These are phyloP conservation scores for Cordilura impudica DNA, from an alignment of 2,888 invertebrate genomes.

Conservation along the genomic window DNA sequence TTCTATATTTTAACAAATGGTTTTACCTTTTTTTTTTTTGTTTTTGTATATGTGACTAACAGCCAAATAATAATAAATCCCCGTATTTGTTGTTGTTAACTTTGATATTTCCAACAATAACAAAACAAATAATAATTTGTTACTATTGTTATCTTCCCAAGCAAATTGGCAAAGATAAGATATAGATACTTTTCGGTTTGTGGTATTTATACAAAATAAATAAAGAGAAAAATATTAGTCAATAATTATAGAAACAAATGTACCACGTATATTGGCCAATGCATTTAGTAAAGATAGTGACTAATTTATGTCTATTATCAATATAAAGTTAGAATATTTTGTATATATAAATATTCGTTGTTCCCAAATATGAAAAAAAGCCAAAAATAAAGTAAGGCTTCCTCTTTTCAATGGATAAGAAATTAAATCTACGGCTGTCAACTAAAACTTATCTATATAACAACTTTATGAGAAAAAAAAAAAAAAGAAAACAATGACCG, in stretches of 20 bases:
- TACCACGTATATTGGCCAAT: not conserved
- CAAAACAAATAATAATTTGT: conserved; percentile 25
- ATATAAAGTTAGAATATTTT: no score
- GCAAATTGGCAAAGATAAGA: conserved; percentile 42
- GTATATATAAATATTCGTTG: no score
- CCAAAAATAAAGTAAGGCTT: no score
- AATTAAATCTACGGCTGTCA: no score
- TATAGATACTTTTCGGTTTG: conserved; percentile 11
- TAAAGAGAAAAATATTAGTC: not conserved
- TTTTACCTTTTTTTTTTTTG: not conserved
- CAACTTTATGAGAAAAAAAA: no score
- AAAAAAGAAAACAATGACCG: no score
- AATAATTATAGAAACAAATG: not conserved
- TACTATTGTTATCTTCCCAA: conserved; percentile 35
- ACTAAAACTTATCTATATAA: no score
- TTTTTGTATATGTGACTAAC: not conserved
- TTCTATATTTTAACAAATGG: no score
- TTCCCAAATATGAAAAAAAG: no score
- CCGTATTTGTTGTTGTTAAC: not conserved
- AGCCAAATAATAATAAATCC: conserved; percentile 4
- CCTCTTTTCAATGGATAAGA: no score
- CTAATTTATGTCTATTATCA: no score
- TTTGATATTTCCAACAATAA: not conserved
- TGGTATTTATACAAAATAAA: not conserved
- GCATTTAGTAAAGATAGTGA: not conserved